Evolutionary conservation across 2,113 vertebrate species (phyloP), one percentile per base, ranked within the genome.

Genomic region (Myrmophylax atrothorax): DNA sequence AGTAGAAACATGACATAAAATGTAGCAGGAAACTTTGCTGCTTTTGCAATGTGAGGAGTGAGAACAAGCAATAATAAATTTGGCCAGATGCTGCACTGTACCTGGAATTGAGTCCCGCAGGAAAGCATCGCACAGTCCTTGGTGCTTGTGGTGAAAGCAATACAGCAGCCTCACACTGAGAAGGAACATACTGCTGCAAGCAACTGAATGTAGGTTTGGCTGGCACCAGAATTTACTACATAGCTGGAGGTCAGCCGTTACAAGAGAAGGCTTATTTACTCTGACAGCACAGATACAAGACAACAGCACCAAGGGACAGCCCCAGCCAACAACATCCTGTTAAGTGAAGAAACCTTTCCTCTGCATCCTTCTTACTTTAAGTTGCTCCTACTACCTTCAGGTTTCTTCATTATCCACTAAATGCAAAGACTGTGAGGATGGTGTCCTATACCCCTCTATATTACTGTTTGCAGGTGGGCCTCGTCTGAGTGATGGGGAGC

Each of bases 101-200:
- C 62, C 83, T 93, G 69, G 56, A 84, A 64, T 3, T 37, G 46
- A 81, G 29, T 70, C 68, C 40, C 69, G 38, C 62, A 84, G 47
- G 73, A 67, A 84, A 80, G 19, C 18, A 46, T 55, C 47, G 86
- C 6, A 1, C 1, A 6, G 50, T 68, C 44, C 94, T 67, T n/a
- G 47, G n/a, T 28, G 24, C n/a, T 74, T 18, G 29, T 3, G 1
- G 46, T 70, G 38, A 77, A 81, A 88, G 56, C 19, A 31, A 50
- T 4, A 14, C 33, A 79, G 44, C 50, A 86, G 33, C 60, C 35
- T 40, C 19, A 31, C 1, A 29, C 24, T 8, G 23, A 67, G 75
- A 72, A 53, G n/a, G 29, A 52, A 12, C 9, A 4, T 1, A n/a
- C 19, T 0, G 0, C 75, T n/a, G 17, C 2, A 0, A 74, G 63